phyloP scores from a whole-genome alignment of 2,797 vertebrate species.

The Phalanger gymnotis region DNA sequence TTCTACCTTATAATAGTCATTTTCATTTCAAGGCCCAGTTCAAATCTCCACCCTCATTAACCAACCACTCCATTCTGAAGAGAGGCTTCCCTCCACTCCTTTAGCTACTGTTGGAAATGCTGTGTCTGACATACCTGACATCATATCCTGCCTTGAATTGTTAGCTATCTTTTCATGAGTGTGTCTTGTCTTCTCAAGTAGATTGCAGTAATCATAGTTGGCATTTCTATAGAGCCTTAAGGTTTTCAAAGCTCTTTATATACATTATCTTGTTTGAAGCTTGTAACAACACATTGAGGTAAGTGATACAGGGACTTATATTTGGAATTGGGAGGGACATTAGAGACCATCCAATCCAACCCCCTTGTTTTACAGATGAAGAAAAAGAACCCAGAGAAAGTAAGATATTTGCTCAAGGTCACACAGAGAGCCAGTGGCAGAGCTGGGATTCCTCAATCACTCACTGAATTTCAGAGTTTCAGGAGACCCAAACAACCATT shows the following conservation, averaged over 20 bases:
- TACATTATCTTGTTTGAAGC: background rate
- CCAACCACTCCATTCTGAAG: background rate
- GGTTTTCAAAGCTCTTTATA: background rate
- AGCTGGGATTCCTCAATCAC: background rate
- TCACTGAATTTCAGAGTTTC: background rate
- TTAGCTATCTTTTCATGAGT: background rate
- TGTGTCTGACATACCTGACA: background rate
- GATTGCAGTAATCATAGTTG: background rate
- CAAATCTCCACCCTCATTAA: background rate
- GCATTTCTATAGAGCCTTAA: background rate
- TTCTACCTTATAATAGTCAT: background rate
- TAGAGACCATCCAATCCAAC: background rate
- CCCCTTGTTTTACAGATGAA: background rate
- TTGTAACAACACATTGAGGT: background rate
- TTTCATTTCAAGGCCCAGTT: background rate
- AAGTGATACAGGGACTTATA: background rate
- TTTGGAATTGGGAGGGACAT: background rate
- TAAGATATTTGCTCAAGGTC: background rate
- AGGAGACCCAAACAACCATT: background rate
- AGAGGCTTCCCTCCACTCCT: background rate
- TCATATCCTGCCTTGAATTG: background rate
- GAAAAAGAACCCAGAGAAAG: background rate
- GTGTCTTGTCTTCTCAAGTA: background rate
- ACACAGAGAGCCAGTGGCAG: background rate
- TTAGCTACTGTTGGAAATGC: background rate